Conservation (phyloP, 2,113 vertebrate genomes). For the Ammodytes marinus region DNA sequence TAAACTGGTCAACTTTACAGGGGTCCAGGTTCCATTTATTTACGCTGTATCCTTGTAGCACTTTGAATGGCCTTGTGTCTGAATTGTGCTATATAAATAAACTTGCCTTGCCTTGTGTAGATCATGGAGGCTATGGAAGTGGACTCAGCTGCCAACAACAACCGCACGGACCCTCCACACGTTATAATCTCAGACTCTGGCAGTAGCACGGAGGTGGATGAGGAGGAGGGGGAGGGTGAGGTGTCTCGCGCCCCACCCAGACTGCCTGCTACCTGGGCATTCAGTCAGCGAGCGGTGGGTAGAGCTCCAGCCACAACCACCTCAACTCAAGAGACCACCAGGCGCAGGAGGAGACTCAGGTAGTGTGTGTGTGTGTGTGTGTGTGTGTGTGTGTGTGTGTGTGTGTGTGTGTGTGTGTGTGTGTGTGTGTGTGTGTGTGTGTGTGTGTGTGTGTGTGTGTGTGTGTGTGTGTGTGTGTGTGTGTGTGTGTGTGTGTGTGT, state of each 20-base stretch:
- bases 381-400: conserved; percentile 6
- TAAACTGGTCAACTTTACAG: no score
- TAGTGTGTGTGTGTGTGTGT: conserved; percentile 33
- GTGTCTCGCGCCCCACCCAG: conserved; percentile 5
- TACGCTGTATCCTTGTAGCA: no score
- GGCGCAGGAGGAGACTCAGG: conserved; percentile 71
- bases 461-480: not conserved
- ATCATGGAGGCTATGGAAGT: conserved; percentile 91
- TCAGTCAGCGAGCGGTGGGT: conserved; percentile 68
- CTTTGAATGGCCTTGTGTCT: no score
- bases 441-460: not conserved
- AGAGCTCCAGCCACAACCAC: not conserved
- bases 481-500: not conserved
- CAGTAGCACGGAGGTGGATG: conserved; percentile 67
- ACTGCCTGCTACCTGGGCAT: conserved; percentile 76
- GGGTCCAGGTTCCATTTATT: no score
- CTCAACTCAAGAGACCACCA: conserved; percentile 17
- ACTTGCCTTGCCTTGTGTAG: conserved; percentile 18
- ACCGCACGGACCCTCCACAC: not conserved
- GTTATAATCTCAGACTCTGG: conserved; percentile 61
- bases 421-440: conserved; percentile 1
- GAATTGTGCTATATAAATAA: no score
- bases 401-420: not conserved
- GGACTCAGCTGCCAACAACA: conserved; percentile 67
- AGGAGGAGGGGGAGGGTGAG: conserved; percentile 37